Evolutionary conservation across 2,797 vertebrate genomes (phyloP).

Genomic region (Enteromius treurensis): DNA sequence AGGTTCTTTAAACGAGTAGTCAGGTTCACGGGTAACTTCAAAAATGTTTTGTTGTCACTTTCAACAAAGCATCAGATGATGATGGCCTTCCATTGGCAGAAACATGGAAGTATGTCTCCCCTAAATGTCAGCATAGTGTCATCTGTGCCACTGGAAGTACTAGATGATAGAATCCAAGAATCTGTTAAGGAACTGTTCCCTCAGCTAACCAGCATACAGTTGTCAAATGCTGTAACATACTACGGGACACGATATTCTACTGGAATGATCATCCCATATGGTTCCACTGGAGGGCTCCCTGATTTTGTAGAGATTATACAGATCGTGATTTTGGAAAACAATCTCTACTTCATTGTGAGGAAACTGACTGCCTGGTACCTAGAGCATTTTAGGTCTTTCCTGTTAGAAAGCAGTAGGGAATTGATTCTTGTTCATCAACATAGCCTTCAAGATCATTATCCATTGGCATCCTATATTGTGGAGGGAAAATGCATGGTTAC

Average conservation of each 20-base stretch:
- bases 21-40: conserved; percentile 1
- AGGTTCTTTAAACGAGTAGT: conserved; percentile 12
- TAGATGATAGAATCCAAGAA: conserved; percentile 5
- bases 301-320: no score
- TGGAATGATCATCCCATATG: no score
- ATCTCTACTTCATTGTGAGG: no score
- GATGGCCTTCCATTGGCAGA: conserved; percentile 38
- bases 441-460: conserved; percentile 21
- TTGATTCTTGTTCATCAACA: conserved; percentile 33
- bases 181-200: conserved; percentile 23
- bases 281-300: no score
- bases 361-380: no score
- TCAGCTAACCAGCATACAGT: conserved; percentile 32
- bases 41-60: conserved; percentile 13
- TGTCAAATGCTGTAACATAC: conserved; percentile 37
- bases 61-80: conserved; percentile 19
- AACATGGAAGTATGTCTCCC: background rate
- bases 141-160: conserved; percentile 27
- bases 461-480: background rate
- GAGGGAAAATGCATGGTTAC: conserved; percentile 37
- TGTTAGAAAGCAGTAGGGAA: conserved; percentile 9
- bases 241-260: no score
- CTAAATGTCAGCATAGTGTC: conserved; percentile 8
- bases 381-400: conserved; percentile 2
- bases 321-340: no score